Conservation (phyloP, 1,140 invertebrate species). For the Batillaria attramentaria region DNA sequence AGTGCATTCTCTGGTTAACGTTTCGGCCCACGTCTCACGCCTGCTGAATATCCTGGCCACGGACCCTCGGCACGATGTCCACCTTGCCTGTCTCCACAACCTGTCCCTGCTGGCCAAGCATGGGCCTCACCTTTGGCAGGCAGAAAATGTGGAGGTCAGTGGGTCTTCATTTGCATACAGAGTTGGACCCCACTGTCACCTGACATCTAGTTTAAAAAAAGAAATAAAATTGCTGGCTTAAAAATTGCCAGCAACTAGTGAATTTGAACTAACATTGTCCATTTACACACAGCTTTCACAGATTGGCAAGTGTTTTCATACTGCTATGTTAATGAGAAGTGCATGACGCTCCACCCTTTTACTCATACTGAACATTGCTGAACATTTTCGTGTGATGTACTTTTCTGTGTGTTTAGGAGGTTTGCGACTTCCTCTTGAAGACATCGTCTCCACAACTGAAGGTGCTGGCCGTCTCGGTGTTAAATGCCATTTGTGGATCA, state of each 20-base stretch:
- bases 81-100: constrained; percentile 82
- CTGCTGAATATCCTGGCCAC: constrained; percentile 76
- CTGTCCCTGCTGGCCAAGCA: constrained; percentile 81
- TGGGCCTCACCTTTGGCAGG: constrained; percentile 86
- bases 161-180: no score
- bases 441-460: constrained; percentile 68
- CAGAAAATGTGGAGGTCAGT: constrained; percentile 77
- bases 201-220: no score
- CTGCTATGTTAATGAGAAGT: neutral
- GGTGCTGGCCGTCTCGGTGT: constrained; percentile 67
- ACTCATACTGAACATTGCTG: no score
- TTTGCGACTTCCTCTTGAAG: constrained; percentile 75
- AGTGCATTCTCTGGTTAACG: constrained; percentile 89
- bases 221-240: neutral
- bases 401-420: constrained; percentile 57
- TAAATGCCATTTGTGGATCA: constrained; percentile 67
- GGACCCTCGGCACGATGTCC: constrained; percentile 81
- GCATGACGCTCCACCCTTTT: no score
- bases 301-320: neutral
- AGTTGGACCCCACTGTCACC: no score
- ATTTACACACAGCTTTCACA: neutral
- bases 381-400: neutral
- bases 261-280: no score
- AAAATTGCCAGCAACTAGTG: no score
- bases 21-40: constrained; percentile 83